phyloP scores from a whole-genome alignment of 2,797 vertebrate species.

The Gymnoscopelus microlampas region DNA sequence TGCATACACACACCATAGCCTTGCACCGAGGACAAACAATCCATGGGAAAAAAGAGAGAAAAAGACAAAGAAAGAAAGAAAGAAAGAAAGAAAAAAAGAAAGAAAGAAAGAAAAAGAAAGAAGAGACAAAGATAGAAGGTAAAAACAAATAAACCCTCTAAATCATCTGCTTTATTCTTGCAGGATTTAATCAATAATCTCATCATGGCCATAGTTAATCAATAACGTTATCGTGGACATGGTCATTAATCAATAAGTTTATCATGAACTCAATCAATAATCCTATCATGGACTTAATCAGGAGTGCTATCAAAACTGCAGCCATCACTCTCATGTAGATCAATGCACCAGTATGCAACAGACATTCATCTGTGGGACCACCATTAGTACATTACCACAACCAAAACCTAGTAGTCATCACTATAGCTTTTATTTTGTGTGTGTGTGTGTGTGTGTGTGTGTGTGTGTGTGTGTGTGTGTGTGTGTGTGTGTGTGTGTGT shows the following conservation, averaged over 20 bases:
- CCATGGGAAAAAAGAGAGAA: conserved; percentile 1
- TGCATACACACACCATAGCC: background rate
- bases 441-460: too few relatives aligned
- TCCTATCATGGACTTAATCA: conserved; percentile 16
- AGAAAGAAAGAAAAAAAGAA: background rate
- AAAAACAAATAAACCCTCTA: background rate
- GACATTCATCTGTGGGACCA: background rate
- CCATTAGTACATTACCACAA: background rate
- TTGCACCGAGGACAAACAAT: background rate
- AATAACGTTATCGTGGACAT: conserved; percentile 30
- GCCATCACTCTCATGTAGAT: conserved; percentile 21
- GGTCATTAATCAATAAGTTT: conserved; percentile 39
- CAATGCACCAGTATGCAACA: conserved; percentile 4
- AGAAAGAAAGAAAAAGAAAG: background rate
- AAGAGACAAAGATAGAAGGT: too few relatives aligned
- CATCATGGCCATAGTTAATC: conserved; percentile 38
- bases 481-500: too few relatives aligned
- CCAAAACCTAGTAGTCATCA: conserved; percentile 2
- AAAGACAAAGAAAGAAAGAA: background rate
- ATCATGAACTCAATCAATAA: conserved; percentile 32
- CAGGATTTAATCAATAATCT: conserved; percentile 46
- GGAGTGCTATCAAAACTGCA: conserved; percentile 22
- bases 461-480: too few relatives aligned
- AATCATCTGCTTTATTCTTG: conserved; percentile 18
- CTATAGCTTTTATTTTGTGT: background rate